These are phyloP conservation scores for Euura saliciscinereae DNA, from an alignment of 1,140 invertebrate species.

Conservation along the genomic window DNA sequence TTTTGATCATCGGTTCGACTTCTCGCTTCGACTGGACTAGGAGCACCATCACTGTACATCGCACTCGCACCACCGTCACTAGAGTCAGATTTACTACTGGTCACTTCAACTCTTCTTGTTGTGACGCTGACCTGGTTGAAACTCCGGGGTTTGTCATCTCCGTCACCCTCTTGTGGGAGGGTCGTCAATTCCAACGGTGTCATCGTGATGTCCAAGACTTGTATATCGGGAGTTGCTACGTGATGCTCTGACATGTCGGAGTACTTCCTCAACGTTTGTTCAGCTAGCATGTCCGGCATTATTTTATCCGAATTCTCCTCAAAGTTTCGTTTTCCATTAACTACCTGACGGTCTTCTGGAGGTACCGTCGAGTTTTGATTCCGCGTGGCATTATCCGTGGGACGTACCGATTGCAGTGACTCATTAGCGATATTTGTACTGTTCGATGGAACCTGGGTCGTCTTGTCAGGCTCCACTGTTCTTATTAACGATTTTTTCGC, in stretches of 20 bases:
- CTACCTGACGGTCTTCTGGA: background rate
- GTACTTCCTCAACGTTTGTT: background rate
- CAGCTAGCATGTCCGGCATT: background rate
- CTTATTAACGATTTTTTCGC: background rate
- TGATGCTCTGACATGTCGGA: background rate
- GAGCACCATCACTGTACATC: conserved; percentile 17
- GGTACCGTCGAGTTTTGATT: background rate
- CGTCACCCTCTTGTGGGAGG: conserved; percentile 9
- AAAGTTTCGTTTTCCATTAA: background rate
- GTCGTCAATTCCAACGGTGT: conserved; percentile 2
- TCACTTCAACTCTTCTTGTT: conserved; percentile 1
- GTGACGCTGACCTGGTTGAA: background rate
- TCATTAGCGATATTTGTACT: background rate
- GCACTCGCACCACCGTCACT: conserved; percentile 4
- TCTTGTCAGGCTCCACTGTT: background rate
- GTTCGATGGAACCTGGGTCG: background rate
- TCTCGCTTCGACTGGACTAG: conserved; percentile 13
- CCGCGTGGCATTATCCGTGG: background rate
- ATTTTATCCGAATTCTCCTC: background rate
- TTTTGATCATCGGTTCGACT: background rate
- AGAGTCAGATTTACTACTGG: background rate
- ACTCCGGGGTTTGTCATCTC: background rate
- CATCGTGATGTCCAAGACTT: background rate
- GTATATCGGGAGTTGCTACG: background rate
- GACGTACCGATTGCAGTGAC: background rate